Evolutionary conservation across 2,797 vertebrate genomes (phyloP).

Genomic region (Nyctalus aviator): DNA sequence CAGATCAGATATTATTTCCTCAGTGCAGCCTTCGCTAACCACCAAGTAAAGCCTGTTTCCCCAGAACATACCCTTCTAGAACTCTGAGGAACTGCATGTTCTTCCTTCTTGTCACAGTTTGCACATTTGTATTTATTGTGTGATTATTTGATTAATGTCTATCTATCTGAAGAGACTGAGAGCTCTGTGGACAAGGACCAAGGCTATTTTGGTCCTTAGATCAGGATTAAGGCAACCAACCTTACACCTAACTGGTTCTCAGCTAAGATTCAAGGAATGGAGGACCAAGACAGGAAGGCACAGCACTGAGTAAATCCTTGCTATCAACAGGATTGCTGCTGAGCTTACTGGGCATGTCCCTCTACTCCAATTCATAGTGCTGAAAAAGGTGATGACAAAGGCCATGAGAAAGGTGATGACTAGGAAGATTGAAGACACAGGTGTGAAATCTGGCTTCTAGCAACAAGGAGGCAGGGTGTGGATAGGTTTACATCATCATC

Average conservation of each 20-base stretch:
- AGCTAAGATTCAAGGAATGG: rapidly evolving
- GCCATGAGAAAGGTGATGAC: neutral
- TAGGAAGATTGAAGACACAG: too few relatives aligned
- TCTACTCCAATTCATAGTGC: rapidly evolving
- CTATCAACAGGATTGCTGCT: neutral
- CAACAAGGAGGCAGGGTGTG: neutral
- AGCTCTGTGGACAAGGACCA: neutral
- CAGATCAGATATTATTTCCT: neutral
- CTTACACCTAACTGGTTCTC: neutral
- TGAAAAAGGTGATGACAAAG: too few relatives aligned
- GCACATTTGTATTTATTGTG: neutral
- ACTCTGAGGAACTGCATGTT: rapidly evolving
- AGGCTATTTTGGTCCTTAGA: neutral
- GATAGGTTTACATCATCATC: rapidly evolving
- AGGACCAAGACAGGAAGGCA: neutral
- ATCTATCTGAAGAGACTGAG: neutral
- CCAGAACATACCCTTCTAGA: too few relatives aligned
- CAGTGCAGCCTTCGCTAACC: neutral
- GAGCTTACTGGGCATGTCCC: rapidly evolving
- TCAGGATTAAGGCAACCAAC: neutral
- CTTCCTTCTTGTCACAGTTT: neutral
- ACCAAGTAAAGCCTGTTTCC: neutral
- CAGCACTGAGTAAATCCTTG: neutral
- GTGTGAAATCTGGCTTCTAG: rapidly evolving
- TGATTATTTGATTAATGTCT: neutral